Evolutionary conservation across 2,113 vertebrate species (phyloP), one percentile per base, ranked within the genome.

Genomic region (Maccullochella peelii): DNA sequence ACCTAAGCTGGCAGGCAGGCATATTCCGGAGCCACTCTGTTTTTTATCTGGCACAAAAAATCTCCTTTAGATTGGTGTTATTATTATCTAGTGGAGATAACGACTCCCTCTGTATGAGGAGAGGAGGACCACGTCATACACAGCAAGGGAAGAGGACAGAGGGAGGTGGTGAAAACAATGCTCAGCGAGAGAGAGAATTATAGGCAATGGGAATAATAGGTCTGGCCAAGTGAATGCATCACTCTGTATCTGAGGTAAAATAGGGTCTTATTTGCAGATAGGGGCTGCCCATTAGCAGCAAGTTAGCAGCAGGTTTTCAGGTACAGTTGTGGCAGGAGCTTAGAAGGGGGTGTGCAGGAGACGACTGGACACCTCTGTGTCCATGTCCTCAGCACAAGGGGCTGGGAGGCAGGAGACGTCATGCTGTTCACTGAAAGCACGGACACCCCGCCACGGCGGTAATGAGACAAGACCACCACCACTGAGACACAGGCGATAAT

Each of bases 401-500:
- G 84, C 77, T 27, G 72, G 85, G 2, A 83, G 69, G 88, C 57
- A 71, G 83, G 83, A 63, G 70, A 63, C 79, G 7, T 67, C 91
- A 80, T 15, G 86, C 82, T 88, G 88, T 49, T 89, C 76, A 5
- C 38, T 63, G 80, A 82, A 87, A 87, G 78, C 73, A 42, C 61
- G 8, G 89, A 86, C 89, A 1, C 82, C 90, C 89, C 66, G 38
- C 82, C 20, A 76, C 5, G 88, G 57, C 1, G 54, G 89, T 93
- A 92, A 93, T 92, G 93, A 94, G 90, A 91, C 86, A 50, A 91
- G 84, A 89, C 90, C 79, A 86, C 87, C 75, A 25, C 73, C 84
- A 30, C 84, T 44, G 89, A 40, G 65, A 71, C 86, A 33, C 58
- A 83, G 85, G 73, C 71, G 12, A 82, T 91, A 92, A 92, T 93